Conservation (phyloP, 2,797 vertebrate species). For the Bucorvus abyssinicus region DNA sequence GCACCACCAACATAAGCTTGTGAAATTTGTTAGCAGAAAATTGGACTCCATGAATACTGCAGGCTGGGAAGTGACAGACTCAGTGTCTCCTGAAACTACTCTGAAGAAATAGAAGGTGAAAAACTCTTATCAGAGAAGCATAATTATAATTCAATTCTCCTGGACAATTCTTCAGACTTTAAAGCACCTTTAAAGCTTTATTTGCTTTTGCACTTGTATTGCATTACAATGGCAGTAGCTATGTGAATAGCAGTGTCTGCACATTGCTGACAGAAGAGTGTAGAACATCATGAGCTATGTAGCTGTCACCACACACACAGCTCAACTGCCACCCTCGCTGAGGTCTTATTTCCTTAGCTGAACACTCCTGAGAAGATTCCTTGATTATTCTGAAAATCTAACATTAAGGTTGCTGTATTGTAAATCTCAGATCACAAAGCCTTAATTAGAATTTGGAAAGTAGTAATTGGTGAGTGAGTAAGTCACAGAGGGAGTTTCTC, state of each 20-base stretch:
- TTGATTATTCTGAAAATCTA: not conserved
- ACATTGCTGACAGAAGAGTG: not conserved
- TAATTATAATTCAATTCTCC: not conserved
- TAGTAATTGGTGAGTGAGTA: not conserved
- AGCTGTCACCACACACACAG: not conserved
- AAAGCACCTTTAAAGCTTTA: not conserved
- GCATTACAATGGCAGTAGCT: not conserved
- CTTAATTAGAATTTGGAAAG: not conserved
- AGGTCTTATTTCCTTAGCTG: not conserved
- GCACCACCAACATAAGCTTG: not conserved
- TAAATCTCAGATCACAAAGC: not conserved
- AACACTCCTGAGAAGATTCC: not conserved
- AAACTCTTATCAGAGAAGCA: not conserved
- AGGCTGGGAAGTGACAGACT: not conserved
- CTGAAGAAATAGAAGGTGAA: not conserved
- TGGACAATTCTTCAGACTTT: not conserved
- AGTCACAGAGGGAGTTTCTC: not conserved
- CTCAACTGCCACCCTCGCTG: not conserved
- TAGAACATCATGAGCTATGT: not conserved
- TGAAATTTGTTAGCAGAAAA: not conserved
- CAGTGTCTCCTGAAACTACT: not conserved
- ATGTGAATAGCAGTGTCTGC: not conserved
- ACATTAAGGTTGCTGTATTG: not conserved
- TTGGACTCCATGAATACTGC: not conserved
- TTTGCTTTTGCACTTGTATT: not conserved